Evolutionary conservation across 2,797 vertebrate genomes (phyloP), one percentile per base, ranked within the genome.

Genomic region (Aphelocoma californica): DNA sequence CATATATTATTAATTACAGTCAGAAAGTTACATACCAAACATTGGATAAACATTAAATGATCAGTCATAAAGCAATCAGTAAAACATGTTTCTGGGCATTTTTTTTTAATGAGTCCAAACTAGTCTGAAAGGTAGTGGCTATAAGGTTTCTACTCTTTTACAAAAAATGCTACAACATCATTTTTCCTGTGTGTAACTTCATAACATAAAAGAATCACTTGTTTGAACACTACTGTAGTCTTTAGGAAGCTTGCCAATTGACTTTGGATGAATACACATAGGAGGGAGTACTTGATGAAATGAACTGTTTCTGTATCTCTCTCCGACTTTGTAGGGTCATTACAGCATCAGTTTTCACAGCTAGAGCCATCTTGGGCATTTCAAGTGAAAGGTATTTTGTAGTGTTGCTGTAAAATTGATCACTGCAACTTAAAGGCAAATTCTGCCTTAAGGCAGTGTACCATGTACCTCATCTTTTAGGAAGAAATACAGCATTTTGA

Each of bases 91-190:
- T 74, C 58, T 89, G 9, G 11, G 6, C 0, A 7, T 1, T 1
- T 6, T 70, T 73, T 72, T 28, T 44, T 44, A 16, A 16, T 53
- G 7, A 75, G 42, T 53, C 34, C 10, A 51, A 31, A 28, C 24
- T 57, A 53, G 18, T 75, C 26, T 65, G 32, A 65, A 86, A 31
- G 6, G 26, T 40, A 10, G 16, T 34, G 13, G 20, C 19, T 61
- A 4, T 53, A 53, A 34, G 34, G 58, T 96, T 97, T 95, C 72
- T 96, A 2, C 66, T 93, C 56, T 91, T 88, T 88, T 86, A 81
- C 87, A 88, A 87, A 92, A 77, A 61, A 74, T 74, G 65, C 60
- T 82, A 18, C 71, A 73, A 5, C 28, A 32, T 77, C 45, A 50
- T 85, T 86, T 83, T 91, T 42, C 44, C 48, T 65, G 73, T 92